Base-by-base conservation (phyloP, 2,888 invertebrate genomes). In the Argyresthia albistria region DNA sequence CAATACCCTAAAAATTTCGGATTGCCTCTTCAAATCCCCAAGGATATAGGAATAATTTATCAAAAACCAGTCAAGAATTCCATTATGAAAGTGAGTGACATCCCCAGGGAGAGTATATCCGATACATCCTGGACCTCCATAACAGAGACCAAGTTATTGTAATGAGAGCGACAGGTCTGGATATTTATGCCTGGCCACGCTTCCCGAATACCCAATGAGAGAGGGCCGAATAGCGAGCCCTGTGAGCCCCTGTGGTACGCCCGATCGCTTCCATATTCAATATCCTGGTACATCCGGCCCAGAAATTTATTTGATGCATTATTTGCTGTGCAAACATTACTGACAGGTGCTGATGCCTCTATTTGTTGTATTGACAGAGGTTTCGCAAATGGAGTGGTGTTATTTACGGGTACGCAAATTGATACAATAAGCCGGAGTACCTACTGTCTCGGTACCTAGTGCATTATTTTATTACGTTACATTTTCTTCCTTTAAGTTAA, bases 181-280 rank as follows among this genome's bases (percentile, higher is more conserved):
- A 84, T 87, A 86, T 84, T 87, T 87, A 84, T 84, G 86, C 80
- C 76, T 58, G 57, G 59, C 70, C 78, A 80, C 70, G 82, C 81
- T 69, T 65, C 71, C 76, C 66, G 86, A 82, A 86, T 86, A 83
- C 70, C 56, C 66, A 82, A 84, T 81, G 80, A 81, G 70, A 1
- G 39, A 57, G 59, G 59, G 49, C 58, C 59, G 53, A 53, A 54
- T 56, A 56, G 35, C 35, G 48, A 55, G 47, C 56, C 54, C 49
- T 54, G 53, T 54, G 57, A 48, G 54, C 46, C 56, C 54, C 49
- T 54, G 53, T 54, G 57, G 54, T 8, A 39, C 55, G 46, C 46
- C 36, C 50, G 43, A 52, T 43, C 16, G 51, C 50, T 68, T 66
- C 62, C 65, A 63, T 73, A 71, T 73, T 71, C 68, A 71, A 73